Evolutionary conservation across 1,140 invertebrate species (phyloP).

Genomic region (Batillaria attramentaria): DNA sequence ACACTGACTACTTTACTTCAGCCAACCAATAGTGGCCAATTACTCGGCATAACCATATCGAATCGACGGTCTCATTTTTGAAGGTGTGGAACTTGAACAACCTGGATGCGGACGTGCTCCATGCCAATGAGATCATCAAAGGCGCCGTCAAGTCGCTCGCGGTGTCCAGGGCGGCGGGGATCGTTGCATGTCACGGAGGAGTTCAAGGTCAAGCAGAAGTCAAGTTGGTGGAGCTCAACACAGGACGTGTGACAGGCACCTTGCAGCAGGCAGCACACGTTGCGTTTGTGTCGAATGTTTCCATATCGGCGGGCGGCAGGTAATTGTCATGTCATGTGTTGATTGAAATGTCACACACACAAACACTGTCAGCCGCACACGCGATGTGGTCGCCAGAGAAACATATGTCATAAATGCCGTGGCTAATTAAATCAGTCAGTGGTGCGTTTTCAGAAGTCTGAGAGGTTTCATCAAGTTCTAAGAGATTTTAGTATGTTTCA

Average conservation of each 20-base stretch:
- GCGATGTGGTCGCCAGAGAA: no score
- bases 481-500: no score
- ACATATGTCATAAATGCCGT: no score
- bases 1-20: no score
- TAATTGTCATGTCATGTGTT: no score
- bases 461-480: no score
- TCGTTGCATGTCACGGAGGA: conserved; percentile 30
- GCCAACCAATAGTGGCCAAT: no score
- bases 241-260: conserved; percentile 46
- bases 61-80: not conserved
- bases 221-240: conserved; percentile 53
- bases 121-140: conserved; percentile 53
- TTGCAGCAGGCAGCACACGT: conserved; percentile 52
- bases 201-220: conserved; percentile 44
- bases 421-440: no score
- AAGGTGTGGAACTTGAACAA: conserved; percentile 65
- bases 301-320: conserved; percentile 49
- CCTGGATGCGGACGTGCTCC: conserved; percentile 56
- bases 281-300: conserved; percentile 38
- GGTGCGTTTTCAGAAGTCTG: no score
- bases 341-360: no score
- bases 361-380: no score
- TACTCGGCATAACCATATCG: no score
- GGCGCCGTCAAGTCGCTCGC: conserved; percentile 46
- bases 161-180: conserved; percentile 43